Conservation (phyloP, 2,888 invertebrate species). For the Macaria liturata region DNA sequence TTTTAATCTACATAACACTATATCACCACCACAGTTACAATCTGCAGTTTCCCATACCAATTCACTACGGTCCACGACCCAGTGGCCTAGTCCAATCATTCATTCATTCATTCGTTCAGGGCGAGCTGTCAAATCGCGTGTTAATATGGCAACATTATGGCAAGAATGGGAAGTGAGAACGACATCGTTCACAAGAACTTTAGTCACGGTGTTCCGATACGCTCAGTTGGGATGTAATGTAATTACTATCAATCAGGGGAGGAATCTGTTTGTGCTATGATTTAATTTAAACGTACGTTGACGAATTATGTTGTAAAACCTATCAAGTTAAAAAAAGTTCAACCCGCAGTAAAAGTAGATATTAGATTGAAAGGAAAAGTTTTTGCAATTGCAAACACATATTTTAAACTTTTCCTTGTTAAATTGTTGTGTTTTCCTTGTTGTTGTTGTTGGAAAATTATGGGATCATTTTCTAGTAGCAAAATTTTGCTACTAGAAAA, state of each 20-base stretch:
- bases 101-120: slow-evolving; percentile 30
- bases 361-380: too few species aligned
- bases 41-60: slow-evolving; percentile 57
- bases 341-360: too few species aligned
- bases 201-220: slow-evolving; percentile 56
- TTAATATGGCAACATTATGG: slow-evolving; percentile 46
- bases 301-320: background rate
- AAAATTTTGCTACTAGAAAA: too few species aligned
- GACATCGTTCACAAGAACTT: slow-evolving; percentile 60
- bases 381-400: too few species aligned
- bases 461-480: too few species aligned
- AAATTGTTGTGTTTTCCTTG: too few species aligned
- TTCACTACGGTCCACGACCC: slow-evolving; percentile 54
- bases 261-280: slow-evolving; percentile 1
- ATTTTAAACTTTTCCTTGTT: too few species aligned
- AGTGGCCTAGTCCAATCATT: slow-evolving; percentile 43
- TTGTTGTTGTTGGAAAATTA: too few species aligned
- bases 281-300: background rate
- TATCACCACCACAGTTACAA: too few species aligned
- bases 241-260: slow-evolving; percentile 17
- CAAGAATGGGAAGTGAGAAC: slow-evolving; percentile 44
- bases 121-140: slow-evolving; percentile 44
- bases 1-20: too few species aligned
- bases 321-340: too few species aligned
- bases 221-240: slow-evolving; percentile 37